phyloP scores from a whole-genome alignment of 2,113 vertebrate genomes.

The Bos indicus region DNA sequence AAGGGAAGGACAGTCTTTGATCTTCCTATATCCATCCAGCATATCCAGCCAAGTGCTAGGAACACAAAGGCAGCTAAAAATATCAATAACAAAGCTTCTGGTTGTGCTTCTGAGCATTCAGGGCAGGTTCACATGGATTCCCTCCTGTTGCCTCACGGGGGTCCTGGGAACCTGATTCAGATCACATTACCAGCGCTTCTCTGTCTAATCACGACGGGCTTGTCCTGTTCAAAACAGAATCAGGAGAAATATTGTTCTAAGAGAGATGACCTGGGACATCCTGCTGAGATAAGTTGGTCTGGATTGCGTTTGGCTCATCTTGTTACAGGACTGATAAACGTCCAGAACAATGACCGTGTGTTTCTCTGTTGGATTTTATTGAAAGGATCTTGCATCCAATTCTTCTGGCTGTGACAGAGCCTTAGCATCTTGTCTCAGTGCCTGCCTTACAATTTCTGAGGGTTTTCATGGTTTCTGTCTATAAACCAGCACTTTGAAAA shows the following conservation, averaged over 20 bases:
- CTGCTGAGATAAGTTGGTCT: background rate
- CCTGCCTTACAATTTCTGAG: background rate
- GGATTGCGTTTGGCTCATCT: background rate
- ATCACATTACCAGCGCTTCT: background rate
- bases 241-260: conserved; percentile 34
- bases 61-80: conserved; percentile 16
- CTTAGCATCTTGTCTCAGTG: background rate
- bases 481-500: background rate
- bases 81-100: background rate
- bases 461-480: background rate
- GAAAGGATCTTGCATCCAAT: background rate
- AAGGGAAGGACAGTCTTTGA: conserved; percentile 27
- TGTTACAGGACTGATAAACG: background rate
- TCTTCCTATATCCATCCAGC: background rate
- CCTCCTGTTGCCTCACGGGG: rapidly evolving
- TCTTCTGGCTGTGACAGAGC: background rate
- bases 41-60: background rate
- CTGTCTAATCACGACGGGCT: background rate
- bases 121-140: conserved; percentile 7
- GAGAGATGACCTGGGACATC: conserved; percentile 23
- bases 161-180: conserved; percentile 45
- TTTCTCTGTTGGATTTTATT: background rate
- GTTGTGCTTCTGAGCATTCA: background rate
- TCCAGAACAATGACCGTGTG: background rate
- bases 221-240: background rate